Conservation (phyloP, 2,888 invertebrate species). For the Drosophila neonasuta region DNA sequence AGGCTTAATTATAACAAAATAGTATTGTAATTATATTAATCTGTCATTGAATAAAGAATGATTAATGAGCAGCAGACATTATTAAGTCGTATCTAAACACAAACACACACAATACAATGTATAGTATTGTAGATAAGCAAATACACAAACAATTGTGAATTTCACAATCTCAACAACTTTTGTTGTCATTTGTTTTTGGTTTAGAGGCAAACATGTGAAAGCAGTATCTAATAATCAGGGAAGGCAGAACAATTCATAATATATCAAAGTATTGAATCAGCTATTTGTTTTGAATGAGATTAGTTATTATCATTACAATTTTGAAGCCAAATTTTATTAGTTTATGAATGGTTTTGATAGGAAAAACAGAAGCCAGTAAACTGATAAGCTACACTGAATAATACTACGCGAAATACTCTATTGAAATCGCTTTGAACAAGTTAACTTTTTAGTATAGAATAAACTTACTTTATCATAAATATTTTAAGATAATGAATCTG, state of each 20-base stretch:
- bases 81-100: slow-evolving; percentile 7
- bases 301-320: too few relatives aligned
- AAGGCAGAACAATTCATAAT: background rate
- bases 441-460: too few relatives aligned
- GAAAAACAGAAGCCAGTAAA: too few relatives aligned
- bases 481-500: too few relatives aligned
- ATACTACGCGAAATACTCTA: too few relatives aligned
- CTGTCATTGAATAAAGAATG: slow-evolving; percentile 9
- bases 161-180: slow-evolving; percentile 26
- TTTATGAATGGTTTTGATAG: too few relatives aligned
- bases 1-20: background rate
- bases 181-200: background rate
- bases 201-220: background rate
- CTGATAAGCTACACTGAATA: too few relatives aligned
- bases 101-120: background rate
- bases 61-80: slow-evolving; percentile 8
- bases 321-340: too few relatives aligned
- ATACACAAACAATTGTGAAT: background rate
- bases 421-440: too few relatives aligned
- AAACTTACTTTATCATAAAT: too few relatives aligned
- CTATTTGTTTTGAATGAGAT: background rate
- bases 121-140: slow-evolving; percentile 17
- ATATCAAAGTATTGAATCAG: background rate
- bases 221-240: background rate
- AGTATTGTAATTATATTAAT: slow-evolving; percentile 5